These are phyloP conservation scores for Oreochromis niloticus DNA, from an alignment of 2,113 vertebrate species.

Conservation along the genomic window DNA sequence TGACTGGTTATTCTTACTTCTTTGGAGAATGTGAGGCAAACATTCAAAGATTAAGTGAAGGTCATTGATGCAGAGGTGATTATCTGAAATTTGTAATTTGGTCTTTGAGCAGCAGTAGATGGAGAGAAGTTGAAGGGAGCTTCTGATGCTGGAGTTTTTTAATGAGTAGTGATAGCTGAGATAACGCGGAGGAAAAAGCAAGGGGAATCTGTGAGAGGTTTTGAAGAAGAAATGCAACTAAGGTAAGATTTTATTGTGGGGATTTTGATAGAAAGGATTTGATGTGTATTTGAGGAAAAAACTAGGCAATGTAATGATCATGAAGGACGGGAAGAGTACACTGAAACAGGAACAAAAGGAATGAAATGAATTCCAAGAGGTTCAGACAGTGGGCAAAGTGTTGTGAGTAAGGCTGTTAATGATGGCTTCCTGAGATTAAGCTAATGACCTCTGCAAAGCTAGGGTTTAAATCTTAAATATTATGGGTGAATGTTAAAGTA, in stretches of 20 bases:
- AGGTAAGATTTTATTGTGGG: not conserved
- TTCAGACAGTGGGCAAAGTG: not conserved
- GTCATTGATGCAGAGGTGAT: not conserved
- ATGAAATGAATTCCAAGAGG: not conserved
- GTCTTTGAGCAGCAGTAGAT: not conserved
- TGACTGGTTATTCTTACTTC: not conserved
- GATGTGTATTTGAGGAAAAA: not conserved
- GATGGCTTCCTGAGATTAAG: not conserved
- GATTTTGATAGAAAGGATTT: not conserved
- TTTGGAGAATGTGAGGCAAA: not conserved
- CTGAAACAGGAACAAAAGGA: not conserved
- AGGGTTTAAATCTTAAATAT: not conserved
- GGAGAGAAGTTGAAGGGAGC: fast-evolving
- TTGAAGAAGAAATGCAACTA: not conserved
- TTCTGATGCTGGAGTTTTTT: not conserved
- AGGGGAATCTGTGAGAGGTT: not conserved
- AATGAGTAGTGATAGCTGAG: not conserved
- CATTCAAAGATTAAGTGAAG: not conserved
- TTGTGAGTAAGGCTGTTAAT: not conserved
- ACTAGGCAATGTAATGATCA: not conserved
- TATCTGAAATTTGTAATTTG: not conserved
- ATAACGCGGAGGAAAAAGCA: not conserved
- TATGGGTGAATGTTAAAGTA: not conserved
- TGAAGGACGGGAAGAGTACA: not conserved
- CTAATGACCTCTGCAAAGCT: not conserved